A percentile compares a stretch with the other conserved stretches of the same genome.
Evolutionary conservation across 1,140 invertebrate genomes (phyloP).

Genomic region (Coenobita brevimanus): DNA sequence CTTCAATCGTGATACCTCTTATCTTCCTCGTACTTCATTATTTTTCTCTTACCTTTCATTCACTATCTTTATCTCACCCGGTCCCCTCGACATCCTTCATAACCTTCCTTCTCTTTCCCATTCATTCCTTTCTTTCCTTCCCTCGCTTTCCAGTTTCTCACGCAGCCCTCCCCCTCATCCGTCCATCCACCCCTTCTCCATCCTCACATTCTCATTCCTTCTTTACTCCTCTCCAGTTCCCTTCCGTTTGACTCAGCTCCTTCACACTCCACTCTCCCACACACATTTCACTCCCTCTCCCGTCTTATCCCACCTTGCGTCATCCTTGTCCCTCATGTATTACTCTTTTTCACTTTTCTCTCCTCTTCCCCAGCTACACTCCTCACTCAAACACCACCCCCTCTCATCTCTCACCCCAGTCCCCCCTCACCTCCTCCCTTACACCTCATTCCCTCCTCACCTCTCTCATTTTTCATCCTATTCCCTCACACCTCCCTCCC

Average conservation of each 20-base stretch:
- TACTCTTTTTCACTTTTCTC: neutral
- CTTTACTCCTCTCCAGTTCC: neutral
- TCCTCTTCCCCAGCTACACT: neutral
- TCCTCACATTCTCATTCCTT: neutral
- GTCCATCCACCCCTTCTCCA: neutral
- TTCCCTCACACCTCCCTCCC: too few species aligned
- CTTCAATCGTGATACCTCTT: neutral
- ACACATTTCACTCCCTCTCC: neutral
- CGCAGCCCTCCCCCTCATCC: neutral
- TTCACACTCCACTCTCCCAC: neutral
- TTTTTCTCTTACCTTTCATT: neutral
- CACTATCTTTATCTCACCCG: neutral
- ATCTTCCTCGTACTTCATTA: too few species aligned
- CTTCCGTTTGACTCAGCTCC: neutral
- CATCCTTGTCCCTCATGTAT: neutral
- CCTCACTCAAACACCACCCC: neutral
- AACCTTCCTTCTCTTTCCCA: neutral
- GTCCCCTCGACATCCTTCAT: neutral
- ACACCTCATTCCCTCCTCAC: too few species aligned
- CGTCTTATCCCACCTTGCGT: neutral
- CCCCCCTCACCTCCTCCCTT: neutral
- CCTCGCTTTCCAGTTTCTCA: too few species aligned
- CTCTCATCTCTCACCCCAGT: neutral
- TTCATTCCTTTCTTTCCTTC: neutral
- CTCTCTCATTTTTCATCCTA: neutral